Conservation (phyloP, 2,113 vertebrate genomes). For the Ictalurus punctatus region DNA sequence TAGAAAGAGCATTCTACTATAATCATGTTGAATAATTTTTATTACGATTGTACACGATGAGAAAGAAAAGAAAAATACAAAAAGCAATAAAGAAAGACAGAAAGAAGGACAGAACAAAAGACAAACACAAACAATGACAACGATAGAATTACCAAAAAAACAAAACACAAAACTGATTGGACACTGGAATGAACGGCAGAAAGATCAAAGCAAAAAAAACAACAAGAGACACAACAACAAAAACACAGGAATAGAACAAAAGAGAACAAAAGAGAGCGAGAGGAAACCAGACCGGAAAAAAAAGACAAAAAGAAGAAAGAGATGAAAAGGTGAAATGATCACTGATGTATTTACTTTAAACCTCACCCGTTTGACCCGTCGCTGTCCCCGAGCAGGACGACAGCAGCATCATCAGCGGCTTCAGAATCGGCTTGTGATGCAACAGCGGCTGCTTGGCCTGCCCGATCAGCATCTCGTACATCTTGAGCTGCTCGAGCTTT, state of each 20-base stretch:
- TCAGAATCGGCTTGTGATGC: constrained; percentile 92
- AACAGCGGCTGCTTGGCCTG: constrained; percentile 91
- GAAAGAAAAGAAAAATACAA: too few relatives aligned
- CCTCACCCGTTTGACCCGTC: background rate
- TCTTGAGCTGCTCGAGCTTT: constrained; percentile 94
- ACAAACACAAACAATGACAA: background rate
- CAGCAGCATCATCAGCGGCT: constrained; percentile 95
- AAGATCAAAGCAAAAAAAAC: background rate
- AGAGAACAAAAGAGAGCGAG: background rate
- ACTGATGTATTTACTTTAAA: background rate
- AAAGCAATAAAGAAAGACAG: background rate
- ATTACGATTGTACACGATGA: too few relatives aligned
- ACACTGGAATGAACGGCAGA: background rate
- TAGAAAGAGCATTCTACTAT: background rate
- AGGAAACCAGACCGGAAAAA: background rate
- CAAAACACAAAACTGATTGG: background rate
- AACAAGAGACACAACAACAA: background rate
- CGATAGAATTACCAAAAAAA: background rate
- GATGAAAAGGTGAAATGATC: background rate
- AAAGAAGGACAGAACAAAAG: background rate
- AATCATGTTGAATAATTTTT: background rate
- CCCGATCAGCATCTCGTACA: constrained; percentile 93
- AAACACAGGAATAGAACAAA: background rate
- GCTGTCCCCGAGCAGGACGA: constrained; percentile 82
- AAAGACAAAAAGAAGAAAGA: background rate